Evolutionary conservation across 2,888 invertebrate species (phyloP).

Genomic region (Sarcophaga rosellei): DNA sequence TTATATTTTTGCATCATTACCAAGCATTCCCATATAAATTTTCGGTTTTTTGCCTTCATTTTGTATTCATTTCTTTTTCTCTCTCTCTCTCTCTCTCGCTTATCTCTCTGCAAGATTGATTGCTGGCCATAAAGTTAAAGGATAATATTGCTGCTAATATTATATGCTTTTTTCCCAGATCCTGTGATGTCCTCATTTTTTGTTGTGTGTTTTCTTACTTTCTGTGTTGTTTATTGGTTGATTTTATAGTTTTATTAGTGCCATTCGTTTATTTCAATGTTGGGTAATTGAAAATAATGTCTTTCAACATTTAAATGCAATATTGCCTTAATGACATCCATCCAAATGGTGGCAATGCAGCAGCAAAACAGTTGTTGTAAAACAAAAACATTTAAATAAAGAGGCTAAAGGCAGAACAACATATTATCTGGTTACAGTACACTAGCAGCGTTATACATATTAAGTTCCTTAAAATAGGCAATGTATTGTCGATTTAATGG

Average conservation of each 20-base stretch:
- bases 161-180: not conserved
- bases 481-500: too few species aligned
- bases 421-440: too few species aligned
- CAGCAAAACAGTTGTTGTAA: not conserved
- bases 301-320: constrained; percentile 34
- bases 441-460: too few species aligned
- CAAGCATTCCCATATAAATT: not conserved
- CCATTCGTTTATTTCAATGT: constrained; percentile 54
- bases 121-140: constrained; percentile 23
- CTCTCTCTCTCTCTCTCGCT: not conserved
- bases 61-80: not conserved
- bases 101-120: constrained; percentile 29
- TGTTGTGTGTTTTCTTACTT: not conserved
- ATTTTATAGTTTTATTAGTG: constrained; percentile 33
- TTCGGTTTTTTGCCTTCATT: not conserved
- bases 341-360: not conserved
- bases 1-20: not conserved
- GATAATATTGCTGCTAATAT: constrained; percentile 41
- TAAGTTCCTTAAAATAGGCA: too few species aligned
- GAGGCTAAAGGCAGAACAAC: too few species aligned
- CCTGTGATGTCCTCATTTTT: constrained; percentile 2
- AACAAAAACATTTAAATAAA: not conserved
- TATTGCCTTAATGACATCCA: constrained; percentile 14
- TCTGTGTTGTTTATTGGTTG: not conserved
- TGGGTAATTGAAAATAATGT: constrained; percentile 65